A percentile compares a stretch with the other conserved stretches of the same genome.
Evolutionary conservation across 2,113 vertebrate species (phyloP).

Genomic region (Protobothrops mucrosquamatus): DNA sequence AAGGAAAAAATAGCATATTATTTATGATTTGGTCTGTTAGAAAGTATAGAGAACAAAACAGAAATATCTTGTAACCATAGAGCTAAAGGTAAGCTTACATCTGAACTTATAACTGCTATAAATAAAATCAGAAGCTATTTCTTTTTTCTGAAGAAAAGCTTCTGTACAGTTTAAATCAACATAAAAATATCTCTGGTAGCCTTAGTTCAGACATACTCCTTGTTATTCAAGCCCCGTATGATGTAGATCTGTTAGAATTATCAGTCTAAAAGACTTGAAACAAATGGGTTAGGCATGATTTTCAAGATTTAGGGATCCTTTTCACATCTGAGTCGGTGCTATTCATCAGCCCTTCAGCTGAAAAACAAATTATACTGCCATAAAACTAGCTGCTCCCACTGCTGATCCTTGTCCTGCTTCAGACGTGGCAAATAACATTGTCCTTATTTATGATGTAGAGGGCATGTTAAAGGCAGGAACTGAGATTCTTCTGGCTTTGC

Average conservation of each 20-base stretch:
- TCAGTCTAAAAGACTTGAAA: background rate
- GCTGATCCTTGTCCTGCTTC: background rate
- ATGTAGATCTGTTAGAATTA: background rate
- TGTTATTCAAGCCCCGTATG: background rate
- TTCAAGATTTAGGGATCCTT: background rate
- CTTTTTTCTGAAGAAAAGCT: background rate
- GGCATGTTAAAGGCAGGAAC: background rate
- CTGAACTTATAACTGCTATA: background rate
- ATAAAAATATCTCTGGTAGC: background rate
- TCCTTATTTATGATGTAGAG: background rate
- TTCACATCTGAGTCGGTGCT: background rate
- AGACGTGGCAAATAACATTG: background rate
- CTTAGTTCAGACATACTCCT: background rate
- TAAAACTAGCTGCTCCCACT: background rate
- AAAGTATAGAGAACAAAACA: background rate
- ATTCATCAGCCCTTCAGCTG: background rate
- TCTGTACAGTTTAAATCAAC: background rate
- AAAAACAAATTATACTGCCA: background rate
- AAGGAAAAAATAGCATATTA: background rate
- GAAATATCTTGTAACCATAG: background rate
- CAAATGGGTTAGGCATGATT: background rate
- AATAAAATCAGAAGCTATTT: background rate
- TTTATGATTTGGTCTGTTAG: background rate
- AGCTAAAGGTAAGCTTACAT: background rate
- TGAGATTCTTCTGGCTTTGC: background rate